These are phyloP conservation scores for Plagiodera versicolora DNA, from an alignment of 2,888 invertebrate species.

Conservation along the genomic window DNA sequence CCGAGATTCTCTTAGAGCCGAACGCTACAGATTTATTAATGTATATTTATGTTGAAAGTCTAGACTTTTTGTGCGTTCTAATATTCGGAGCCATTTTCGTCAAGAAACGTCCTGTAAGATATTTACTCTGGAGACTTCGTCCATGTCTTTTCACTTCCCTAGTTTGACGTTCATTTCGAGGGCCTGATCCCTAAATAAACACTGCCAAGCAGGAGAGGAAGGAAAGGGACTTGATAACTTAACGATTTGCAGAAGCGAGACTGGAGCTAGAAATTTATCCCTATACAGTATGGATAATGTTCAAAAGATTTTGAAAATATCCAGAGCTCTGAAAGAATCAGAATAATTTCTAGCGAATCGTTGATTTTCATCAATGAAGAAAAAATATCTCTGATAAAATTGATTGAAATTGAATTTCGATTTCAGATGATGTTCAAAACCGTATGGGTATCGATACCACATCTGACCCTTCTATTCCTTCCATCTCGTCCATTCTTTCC, in stretches of 20 bases:
- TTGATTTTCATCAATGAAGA: too few relatives aligned
- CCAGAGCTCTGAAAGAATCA: too few relatives aligned
- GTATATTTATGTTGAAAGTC: slow-evolving; percentile 25
- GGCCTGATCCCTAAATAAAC: slow-evolving; percentile 4
- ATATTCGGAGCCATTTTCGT: slow-evolving; percentile 23
- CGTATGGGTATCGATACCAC: too few relatives aligned
- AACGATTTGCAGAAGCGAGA: neutral
- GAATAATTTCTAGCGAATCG: too few relatives aligned
- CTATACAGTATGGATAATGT: too few relatives aligned
- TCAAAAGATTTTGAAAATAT: too few relatives aligned
- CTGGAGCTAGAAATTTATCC: neutral
- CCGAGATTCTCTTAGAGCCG: slow-evolving; percentile 16
- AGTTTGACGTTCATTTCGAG: slow-evolving; percentile 8
- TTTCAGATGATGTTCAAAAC: too few relatives aligned
- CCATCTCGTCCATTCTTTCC: too few relatives aligned
- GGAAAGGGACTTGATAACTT: neutral
- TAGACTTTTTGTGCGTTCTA: slow-evolving; percentile 19
- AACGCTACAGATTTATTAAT: slow-evolving; percentile 17
- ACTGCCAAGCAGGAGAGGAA: neutral
- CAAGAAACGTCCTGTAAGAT: slow-evolving; percentile 28
- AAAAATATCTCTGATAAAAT: too few relatives aligned
- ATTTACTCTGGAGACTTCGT: slow-evolving; percentile 30
- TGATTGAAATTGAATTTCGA: too few relatives aligned
- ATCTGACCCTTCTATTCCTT: too few relatives aligned
- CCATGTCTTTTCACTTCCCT: slow-evolving; percentile 12